Percentiles rank a stretch among this genome's conserved stretches.
Evolutionary conservation across 2,797 vertebrate genomes (phyloP).

Genomic region (Ptychadena robeensis): DNA sequence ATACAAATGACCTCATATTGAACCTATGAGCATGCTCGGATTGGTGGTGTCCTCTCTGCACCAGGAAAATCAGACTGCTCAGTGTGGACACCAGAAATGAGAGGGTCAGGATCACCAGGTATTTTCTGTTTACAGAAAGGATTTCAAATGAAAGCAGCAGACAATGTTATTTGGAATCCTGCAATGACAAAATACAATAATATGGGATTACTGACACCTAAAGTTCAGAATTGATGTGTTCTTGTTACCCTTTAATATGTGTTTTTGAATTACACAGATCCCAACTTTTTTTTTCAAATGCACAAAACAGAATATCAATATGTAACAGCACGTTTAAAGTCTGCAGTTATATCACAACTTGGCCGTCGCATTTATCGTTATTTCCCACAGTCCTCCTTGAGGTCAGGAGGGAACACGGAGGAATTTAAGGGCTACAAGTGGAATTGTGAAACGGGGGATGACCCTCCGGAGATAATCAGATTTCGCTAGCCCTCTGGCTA

Average conservation of each 20-base stretch:
- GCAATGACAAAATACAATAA: too few species aligned
- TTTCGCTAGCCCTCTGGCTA: slow-evolving; percentile 24
- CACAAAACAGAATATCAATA: slow-evolving; percentile 35
- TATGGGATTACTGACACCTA: too few species aligned
- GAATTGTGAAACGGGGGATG: slow-evolving; percentile 33
- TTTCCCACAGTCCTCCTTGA: slow-evolving; percentile 30
- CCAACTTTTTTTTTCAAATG: neutral
- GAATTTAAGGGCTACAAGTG: slow-evolving; percentile 41
- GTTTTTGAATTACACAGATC: neutral
- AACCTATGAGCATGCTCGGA: too few species aligned
- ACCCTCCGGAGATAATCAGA: slow-evolving; percentile 46
- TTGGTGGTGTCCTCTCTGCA: too few species aligned
- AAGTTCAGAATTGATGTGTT: too few species aligned
- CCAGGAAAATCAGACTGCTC: too few species aligned
- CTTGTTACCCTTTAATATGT: neutral
- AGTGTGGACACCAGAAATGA: too few species aligned
- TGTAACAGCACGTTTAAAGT: slow-evolving; percentile 30
- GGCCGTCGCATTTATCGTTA: slow-evolving; percentile 18
- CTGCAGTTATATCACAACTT: slow-evolving; percentile 51
- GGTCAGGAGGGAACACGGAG: slow-evolving; percentile 40
- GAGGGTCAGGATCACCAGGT: too few species aligned
- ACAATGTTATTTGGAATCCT: too few species aligned
- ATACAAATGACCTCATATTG: too few species aligned
- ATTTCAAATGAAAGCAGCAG: too few species aligned
- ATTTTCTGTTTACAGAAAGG: too few species aligned